These are phyloP conservation scores for Armadillidium nasatum DNA, from an alignment of 1,140 invertebrate genomes.

Conservation along the genomic window DNA sequence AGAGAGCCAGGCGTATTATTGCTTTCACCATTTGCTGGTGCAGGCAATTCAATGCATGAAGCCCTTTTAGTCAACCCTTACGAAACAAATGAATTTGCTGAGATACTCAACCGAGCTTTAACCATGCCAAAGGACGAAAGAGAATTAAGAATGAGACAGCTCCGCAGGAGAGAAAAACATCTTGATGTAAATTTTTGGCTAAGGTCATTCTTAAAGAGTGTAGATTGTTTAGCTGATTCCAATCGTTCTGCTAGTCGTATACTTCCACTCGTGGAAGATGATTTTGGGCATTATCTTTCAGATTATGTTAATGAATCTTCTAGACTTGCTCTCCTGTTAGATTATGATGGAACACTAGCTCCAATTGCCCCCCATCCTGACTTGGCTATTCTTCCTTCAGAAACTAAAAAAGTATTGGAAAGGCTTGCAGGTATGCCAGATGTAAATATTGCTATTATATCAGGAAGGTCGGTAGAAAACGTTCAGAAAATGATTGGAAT, in stretches of 20 bases:
- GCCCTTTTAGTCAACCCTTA: conserved; percentile 80
- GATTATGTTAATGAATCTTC: conserved; percentile 80
- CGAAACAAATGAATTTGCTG: conserved; percentile 77
- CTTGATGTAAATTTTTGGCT: conserved; percentile 87
- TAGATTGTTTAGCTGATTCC: conserved; percentile 35
- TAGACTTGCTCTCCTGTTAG: conserved; percentile 74
- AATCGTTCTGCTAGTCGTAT: conserved; percentile 63
- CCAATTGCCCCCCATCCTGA: conserved; percentile 84
- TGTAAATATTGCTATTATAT: conserved; percentile 81
- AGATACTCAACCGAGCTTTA: conserved; percentile 75
- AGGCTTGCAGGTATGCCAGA: conserved; percentile 79
- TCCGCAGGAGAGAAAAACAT: conserved; percentile 64
- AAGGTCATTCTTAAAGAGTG: conserved; percentile 66
- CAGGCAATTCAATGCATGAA: conserved; percentile 45
- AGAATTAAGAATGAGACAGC: conserved; percentile 76
- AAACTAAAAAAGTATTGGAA: conserved; percentile 77
- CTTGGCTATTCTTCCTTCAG: conserved; percentile 72
- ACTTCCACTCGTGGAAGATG: conserved; percentile 50
- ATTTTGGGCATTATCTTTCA: conserved; percentile 48
- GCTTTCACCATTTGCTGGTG: conserved; percentile 74
- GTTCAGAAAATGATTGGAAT: conserved; percentile 85
- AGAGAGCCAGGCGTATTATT: conserved; percentile 76
- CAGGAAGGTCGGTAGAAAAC: conserved; percentile 77
- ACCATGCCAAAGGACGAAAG: conserved; percentile 86
- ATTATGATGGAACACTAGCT: conserved; percentile 84